A percentile compares a stretch with the other conserved stretches of the same genome.
Conservation (phyloP, 2,797 vertebrate species). For the Darevskia mixta region DNA sequence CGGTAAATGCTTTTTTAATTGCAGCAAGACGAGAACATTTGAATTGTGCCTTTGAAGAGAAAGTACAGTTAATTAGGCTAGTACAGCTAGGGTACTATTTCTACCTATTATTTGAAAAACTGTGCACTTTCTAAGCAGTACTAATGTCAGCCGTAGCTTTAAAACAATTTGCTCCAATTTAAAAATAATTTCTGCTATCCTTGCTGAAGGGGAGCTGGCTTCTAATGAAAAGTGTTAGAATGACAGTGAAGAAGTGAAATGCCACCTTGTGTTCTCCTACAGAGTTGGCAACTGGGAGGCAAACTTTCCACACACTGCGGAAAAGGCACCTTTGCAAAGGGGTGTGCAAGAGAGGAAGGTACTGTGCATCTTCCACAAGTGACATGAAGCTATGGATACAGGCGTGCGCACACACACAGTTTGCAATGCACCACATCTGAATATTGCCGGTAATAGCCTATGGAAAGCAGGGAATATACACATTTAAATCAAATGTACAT, state of each 20-base stretch:
- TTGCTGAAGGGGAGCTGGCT: constrained; percentile 39
- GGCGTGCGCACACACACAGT: not conserved
- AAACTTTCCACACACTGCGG: constrained; percentile 30
- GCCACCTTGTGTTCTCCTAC: constrained; percentile 55
- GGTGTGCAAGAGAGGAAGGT: not conserved
- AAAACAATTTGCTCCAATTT: constrained; percentile 59
- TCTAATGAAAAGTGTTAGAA: constrained; percentile 56
- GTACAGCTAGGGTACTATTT: constrained; percentile 70
- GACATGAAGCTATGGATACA: not conserved
- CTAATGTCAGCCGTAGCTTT: constrained; percentile 64
- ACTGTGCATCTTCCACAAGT: not conserved
- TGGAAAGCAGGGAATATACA: not conserved
- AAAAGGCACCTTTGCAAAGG: not conserved
- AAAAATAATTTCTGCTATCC: constrained; percentile 45
- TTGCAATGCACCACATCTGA: not conserved
- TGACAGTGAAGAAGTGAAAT: constrained; percentile 9
- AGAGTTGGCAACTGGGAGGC: constrained; percentile 37
- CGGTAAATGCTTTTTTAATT: constrained; percentile 78
- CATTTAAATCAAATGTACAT: not conserved
- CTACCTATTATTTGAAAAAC: constrained; percentile 63
- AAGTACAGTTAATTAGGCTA: constrained; percentile 74
- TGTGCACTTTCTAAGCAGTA: constrained; percentile 44
- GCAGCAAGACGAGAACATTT: constrained; percentile 70
- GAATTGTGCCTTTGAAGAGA: constrained; percentile 72
- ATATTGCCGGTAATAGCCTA: not conserved